Evolutionary conservation across 1,140 invertebrate genomes (phyloP), one percentile per base, ranked within the genome.

Genomic region (Trialeurodes vaporariorum): DNA sequence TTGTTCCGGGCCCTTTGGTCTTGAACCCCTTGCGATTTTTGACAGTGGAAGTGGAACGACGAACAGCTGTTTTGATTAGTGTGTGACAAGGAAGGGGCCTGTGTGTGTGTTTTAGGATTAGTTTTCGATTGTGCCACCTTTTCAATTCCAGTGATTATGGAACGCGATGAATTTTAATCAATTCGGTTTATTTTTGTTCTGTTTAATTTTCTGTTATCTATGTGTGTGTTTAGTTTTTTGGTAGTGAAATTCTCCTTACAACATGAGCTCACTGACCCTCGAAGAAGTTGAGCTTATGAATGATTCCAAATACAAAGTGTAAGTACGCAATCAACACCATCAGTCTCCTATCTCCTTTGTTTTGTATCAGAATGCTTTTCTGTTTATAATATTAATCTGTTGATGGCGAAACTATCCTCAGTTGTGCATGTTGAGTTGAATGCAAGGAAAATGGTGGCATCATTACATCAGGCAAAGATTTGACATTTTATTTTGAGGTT

Each of bases 291-390:
- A 89, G 71, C 78, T 89, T 11, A 84, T 88, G 83, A 85, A 85
- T 71, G 88, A 90, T 76, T 82, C 86, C 5, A 92, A 92, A 77
- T 93, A 90, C 78, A 82, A 86, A 72, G 83, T 86, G 80, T 87
- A 75, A 81, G 80, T 80, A 73, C 2, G 25, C 1, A 12, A 58
- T 67, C 26, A 66, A 59, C 27, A 63, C 24, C 5, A n/a, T 67
- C 22, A 25, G 63, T 69, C 25, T 70, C 67, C 73, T 64, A 70
- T 0, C 64, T 24, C 25, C 27, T 40, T 63, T 66, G 40, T 1
- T 25, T 17, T 27, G n/a, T n/a, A n/a, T n/a, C n/a, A n/a, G n/a
- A n/a, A n/a, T n/a, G n/a, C n/a, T n/a, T n/a, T n/a, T n/a, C n/a
- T n/a, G n/a, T n/a, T n/a, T n/a, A n/a, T n/a, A n/a, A n/a, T n/a